These are phyloP conservation scores for cattle (Bos taurus) DNA, from an alignment of 2,113 vertebrate genomes.

Conservation along the genomic window DNA sequence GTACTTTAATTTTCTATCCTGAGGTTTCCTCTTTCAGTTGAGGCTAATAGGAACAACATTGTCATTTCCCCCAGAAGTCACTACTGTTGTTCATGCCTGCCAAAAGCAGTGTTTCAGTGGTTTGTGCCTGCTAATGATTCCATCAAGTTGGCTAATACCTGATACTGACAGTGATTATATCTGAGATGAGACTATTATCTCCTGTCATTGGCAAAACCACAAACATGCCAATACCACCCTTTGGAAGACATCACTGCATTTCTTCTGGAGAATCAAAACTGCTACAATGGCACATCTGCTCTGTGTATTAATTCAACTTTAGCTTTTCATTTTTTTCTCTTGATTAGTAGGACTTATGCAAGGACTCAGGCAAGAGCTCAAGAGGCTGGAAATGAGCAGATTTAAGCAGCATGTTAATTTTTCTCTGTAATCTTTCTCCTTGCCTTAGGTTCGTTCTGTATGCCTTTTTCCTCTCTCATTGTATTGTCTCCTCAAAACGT, in stretches of 20 bases:
- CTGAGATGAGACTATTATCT: slow-evolving; percentile 2
- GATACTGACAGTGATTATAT: slow-evolving; percentile 11
- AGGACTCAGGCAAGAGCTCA: neutral
- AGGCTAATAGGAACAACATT: slow-evolving; percentile 3
- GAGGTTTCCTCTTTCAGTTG: neutral
- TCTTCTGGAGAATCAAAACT: slow-evolving; percentile 1
- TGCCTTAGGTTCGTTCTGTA: neutral
- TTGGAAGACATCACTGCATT: neutral
- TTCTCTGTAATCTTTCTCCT: neutral
- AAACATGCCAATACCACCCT: neutral
- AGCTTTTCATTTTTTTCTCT: neutral
- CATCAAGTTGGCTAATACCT: slow-evolving; percentile 8
- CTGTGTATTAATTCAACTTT: slow-evolving; percentile 21
- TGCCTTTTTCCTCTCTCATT: neutral
- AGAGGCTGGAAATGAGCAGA: neutral
- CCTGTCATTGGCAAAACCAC: neutral
- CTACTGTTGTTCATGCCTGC: neutral
- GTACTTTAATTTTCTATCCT: neutral
- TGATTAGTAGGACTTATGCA: neutral
- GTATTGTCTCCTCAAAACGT: neutral
- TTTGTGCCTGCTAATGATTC: neutral
- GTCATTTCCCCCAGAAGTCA: neutral
- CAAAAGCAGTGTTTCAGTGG: neutral
- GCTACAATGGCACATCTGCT: neutral
- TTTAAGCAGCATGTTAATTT: neutral